Evolutionary conservation across 2,888 invertebrate species (phyloP), one percentile per base, ranked within the genome.

Genomic region (Microplitis manilae): DNA sequence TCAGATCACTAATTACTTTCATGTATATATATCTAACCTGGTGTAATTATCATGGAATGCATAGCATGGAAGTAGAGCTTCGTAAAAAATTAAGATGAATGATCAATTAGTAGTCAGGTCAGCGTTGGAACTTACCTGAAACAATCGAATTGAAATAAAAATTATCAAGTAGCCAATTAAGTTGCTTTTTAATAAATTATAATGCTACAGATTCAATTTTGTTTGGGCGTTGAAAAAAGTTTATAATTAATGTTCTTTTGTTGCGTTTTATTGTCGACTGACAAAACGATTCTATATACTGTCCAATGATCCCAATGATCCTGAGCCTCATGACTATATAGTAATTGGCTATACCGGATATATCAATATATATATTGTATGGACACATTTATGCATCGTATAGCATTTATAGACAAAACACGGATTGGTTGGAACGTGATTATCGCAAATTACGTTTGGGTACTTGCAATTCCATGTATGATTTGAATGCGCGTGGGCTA

Each of bases 41-140:
- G 69, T 79, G 77, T 64, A 68, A 80, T 78, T 71, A 82, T 79
- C 78, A 77, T 78, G 73, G 75, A 77, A 80, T 75, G 79, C 80
- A 79, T 77, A 75, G 79, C 79, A 79, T 77, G 77, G 76, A 77
- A 76, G 71, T 78, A 75, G 73, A 60, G 75, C 73, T 69, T 72
- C 73, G 41, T 65, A 71, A 67, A 68, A 30, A 50, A 50, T 75
- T 78, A 72, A 61, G 76, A 64, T 77, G 72, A 39, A 64, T 77
- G 76, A 77, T 73, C 75, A 70, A 73, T 65, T 75, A 75, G 59
- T 65, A 75, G 76, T 77, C 70, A 77, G 65, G 67, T 71, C 77
- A 68, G 79, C 79, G 77, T 73, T 79, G 73, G 75, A 79, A 86
- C 86, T 86, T 86, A 86, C 86, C 86, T 86, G 80, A 77, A 85